A percentile compares a stretch with the other conserved stretches of the same genome.
Evolutionary conservation across 2,113 vertebrate genomes (phyloP).

Genomic region (Vulpes ferrilata): DNA sequence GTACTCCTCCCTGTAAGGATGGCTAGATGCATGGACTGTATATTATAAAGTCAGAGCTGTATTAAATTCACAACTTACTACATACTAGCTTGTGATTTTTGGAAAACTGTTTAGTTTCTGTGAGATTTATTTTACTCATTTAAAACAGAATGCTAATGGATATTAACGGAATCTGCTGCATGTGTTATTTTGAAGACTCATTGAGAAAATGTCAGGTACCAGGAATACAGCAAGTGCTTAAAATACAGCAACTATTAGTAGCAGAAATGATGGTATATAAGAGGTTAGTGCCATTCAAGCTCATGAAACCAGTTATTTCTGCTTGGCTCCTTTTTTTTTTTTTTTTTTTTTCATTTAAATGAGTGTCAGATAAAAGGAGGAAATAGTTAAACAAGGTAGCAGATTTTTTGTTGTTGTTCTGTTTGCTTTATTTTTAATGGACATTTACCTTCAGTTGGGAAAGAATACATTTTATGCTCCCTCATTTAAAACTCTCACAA

Average conservation of each 20-base stretch:
- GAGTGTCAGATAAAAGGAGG: not conserved
- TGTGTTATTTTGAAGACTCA: slow-evolving; percentile 29
- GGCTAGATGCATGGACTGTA: not conserved
- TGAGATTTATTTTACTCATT: slow-evolving; percentile 37
- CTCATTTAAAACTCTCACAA: not conserved
- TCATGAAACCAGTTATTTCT: not conserved
- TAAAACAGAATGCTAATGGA: not conserved
- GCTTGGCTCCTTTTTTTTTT: not conserved
- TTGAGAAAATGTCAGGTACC: not conserved
- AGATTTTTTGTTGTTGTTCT: not conserved
- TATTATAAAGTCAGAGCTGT: not conserved
- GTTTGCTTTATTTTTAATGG: not conserved
- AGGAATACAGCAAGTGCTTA: not conserved
- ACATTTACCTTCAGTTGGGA: not conserved
- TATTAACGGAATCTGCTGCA: not conserved
- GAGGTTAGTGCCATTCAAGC: not conserved
- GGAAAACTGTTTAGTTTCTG: not conserved
- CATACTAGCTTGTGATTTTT: not conserved
- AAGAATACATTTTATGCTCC: not conserved
- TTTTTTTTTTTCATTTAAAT: not conserved
- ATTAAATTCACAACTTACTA: not conserved
- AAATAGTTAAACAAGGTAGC: not conserved
- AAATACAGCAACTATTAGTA: not conserved
- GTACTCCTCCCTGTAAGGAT: not conserved
- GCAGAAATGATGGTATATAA: not conserved